Conservation (phyloP, 2,113 vertebrate genomes). For the Pterophyllum scalare region DNA sequence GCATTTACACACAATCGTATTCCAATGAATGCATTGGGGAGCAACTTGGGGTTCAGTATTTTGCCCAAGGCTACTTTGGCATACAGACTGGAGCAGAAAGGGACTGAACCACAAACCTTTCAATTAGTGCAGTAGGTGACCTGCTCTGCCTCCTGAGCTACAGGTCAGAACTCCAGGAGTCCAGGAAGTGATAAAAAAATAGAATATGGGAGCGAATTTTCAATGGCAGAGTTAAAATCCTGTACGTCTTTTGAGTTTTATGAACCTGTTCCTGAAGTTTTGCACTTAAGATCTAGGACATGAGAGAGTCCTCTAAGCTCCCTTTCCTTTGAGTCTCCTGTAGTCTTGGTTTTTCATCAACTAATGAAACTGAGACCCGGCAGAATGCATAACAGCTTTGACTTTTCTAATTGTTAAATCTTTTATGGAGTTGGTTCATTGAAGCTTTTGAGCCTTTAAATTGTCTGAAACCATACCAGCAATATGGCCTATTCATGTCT, state of each 20-base stretch:
- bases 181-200: neutral
- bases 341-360: neutral
- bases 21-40: too few relatives aligned
- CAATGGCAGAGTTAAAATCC: neutral
- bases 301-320: neutral
- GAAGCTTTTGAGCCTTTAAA: neutral
- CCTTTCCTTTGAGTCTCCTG: neutral
- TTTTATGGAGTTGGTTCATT: constrained; percentile 4
- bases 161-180: neutral
- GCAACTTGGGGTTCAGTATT: too few relatives aligned
- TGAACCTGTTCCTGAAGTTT: neutral
- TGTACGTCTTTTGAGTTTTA: neutral
- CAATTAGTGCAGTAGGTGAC: neutral
- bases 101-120: too few relatives aligned
- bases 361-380: neutral
- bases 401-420: neutral
- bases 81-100: too few relatives aligned
- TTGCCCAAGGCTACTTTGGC: too few relatives aligned
- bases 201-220: neutral
- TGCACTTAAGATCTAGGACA: neutral
- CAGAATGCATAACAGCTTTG: neutral
- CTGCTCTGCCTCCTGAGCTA: too few relatives aligned
- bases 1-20: too few relatives aligned
- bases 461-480: neutral
- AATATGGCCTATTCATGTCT: constrained; percentile 1